These are phyloP conservation scores for Orius laevigatus DNA, from an alignment of 1,140 invertebrate genomes.

Conservation along the genomic window DNA sequence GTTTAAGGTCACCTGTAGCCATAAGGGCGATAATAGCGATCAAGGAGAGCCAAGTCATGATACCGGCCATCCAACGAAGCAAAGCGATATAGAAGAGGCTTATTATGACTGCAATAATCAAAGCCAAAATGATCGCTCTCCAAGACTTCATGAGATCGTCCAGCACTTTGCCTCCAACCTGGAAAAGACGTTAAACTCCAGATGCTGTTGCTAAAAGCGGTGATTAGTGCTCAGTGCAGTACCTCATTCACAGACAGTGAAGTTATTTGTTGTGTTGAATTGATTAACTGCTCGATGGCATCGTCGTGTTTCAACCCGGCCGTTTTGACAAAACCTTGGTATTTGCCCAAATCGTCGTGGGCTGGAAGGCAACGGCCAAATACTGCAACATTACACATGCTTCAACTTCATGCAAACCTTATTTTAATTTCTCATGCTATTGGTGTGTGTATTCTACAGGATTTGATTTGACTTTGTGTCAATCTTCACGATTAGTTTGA, in stretches of 20 bases:
- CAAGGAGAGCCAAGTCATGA: constrained; percentile 77
- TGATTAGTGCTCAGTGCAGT: neutral
- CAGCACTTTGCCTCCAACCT: constrained; percentile 43
- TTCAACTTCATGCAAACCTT: too few species aligned
- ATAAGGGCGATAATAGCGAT: constrained; percentile 49
- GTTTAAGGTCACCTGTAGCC: constrained; percentile 37
- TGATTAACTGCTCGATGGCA: neutral
- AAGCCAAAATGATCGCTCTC: constrained; percentile 45
- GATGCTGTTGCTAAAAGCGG: neutral
- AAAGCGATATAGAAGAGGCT: constrained; percentile 77
- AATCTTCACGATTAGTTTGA: constrained; percentile 12
- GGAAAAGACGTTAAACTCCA: constrained; percentile 1
- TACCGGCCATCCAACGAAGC: constrained; percentile 68
- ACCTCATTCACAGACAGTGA: neutral
- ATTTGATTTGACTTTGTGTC: neutral
- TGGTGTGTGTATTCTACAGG: neutral
- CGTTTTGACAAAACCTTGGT: neutral
- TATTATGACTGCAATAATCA: constrained; percentile 47
- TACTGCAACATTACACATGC: constrained; percentile 10
- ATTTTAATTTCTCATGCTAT: too few species aligned
- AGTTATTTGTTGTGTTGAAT: constrained; percentile 1
- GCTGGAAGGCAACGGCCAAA: constrained; percentile 6
- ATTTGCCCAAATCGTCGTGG: neutral
- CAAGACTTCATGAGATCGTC: constrained; percentile 55
- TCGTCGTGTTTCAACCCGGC: neutral